phyloP scores from a whole-genome alignment of 2,888 invertebrate genomes.

The Sclerodermus sp. region DNA sequence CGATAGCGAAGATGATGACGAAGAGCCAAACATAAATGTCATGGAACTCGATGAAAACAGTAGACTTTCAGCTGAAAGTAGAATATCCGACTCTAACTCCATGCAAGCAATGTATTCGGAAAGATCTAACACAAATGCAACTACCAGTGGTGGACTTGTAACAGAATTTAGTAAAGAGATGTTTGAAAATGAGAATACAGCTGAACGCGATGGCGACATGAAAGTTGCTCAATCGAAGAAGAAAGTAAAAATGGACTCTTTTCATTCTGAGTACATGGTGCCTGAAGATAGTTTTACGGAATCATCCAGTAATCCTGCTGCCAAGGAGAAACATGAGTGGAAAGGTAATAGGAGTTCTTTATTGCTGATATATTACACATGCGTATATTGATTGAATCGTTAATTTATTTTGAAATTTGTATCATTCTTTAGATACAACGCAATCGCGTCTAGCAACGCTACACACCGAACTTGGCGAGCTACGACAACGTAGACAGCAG shows the following conservation, averaged over 20 bases:
- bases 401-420: too few species aligned
- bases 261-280: constrained; percentile 48
- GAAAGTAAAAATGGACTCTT: constrained; percentile 42
- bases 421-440: constrained; percentile 55
- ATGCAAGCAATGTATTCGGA: constrained; percentile 58
- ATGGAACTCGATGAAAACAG: constrained; percentile 80
- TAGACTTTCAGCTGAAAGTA: constrained; percentile 73
- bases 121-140: constrained; percentile 34
- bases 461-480: constrained; percentile 72
- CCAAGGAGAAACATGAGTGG: constrained; percentile 27
- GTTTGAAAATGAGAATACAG: constrained; percentile 55
- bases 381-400: too few species aligned
- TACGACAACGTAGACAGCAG: constrained; percentile 73
- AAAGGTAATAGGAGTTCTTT: constrained; percentile 2
- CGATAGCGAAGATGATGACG: constrained; percentile 85
- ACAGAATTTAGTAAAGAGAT: constrained; percentile 68
- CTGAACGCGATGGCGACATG: constrained; percentile 34
- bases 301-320: constrained; percentile 29
- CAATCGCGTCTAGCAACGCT: constrained; percentile 71
- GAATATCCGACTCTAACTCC: constrained; percentile 71
- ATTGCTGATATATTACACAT: too few species aligned
- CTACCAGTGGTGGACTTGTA: constrained; percentile 56
- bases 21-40: constrained; percentile 69
- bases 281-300: constrained; percentile 41
- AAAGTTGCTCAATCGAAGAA: constrained; percentile 18